Evolutionary conservation across 2,113 vertebrate species (phyloP), one percentile per base, ranked within the genome.

Genomic region (Mohoua ochrocephala): DNA sequence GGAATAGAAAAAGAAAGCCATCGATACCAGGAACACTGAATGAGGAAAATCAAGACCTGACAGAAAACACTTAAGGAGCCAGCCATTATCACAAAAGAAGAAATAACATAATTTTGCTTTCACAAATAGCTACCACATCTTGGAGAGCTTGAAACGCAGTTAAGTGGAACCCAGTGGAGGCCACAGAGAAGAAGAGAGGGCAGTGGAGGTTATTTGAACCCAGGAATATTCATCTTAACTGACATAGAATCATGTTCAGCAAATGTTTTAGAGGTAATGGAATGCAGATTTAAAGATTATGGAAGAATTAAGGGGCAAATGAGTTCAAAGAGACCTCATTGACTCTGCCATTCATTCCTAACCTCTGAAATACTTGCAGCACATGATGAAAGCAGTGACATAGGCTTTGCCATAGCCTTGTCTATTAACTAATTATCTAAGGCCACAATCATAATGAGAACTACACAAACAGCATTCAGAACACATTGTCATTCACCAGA

Each of bases 251-350:
- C 93, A 63, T 71, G 68, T 44, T 79, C 77, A 95, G 61, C 42
- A 83, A 95, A 90, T 44, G 42, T 77, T 95, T 85, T 56, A 70
- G 45, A 88, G 59, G 79, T 96, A 96, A 96, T 93, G 59, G 82
- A 77, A 88, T 80, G 73, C 93, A 96, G 95, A 86, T 90, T 96
- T 89, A 84, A 65, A 94, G 87, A 93, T 88, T 78, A 64, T 13
- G 56, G 71, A 83, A 96, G 84, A 85, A 85, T 74, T 56, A 80
- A 68, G 67, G 79, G 88, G 85, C 71, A 93, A 92, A 92, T 17
- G 56, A 95, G 92, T 94, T 97, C 90, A 97, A 96, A 96, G 90
- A 81, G 85, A 83, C 59, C n/a, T 93, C 64, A 75, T 86, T 96
- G 92, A 93, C 95, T 94, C 79, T 84, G 71, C 44, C 92, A 75